phyloP scores from a whole-genome alignment of 2,888 invertebrate species.

The Adelphocoris suturalis region DNA sequence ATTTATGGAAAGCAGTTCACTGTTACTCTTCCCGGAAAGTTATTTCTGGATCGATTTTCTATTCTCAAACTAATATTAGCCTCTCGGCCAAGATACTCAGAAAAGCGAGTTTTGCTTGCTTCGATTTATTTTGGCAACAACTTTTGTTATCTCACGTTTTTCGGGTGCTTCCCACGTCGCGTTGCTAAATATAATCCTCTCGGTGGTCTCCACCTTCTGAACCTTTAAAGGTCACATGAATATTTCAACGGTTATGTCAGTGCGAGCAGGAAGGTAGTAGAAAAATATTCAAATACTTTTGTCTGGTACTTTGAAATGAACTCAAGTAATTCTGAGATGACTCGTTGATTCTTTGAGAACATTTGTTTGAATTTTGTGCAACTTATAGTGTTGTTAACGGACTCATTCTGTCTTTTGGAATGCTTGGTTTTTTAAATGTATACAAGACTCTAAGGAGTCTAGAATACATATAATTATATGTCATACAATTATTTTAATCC shows the following conservation, averaged over 20 bases:
- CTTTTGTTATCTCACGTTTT: neutral
- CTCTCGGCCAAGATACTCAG: neutral
- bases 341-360: no score
- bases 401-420: no score
- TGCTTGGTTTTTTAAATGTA: no score
- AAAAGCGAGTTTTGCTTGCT: neutral
- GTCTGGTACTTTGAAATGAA: no score
- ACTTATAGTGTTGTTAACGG: no score
- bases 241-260: neutral
- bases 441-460: no score
- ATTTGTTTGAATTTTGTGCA: no score
- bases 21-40: neutral
- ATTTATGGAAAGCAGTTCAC: neutral
- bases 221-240: conserved; percentile 4
- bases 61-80: neutral
- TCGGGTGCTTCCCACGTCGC: neutral
- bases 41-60: neutral
- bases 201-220: neutral
- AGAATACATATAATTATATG: no score
- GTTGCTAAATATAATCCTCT: neutral
- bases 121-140: conserved; percentile 4
- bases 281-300: no score
- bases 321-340: no score
- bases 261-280: neutral
- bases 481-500: no score